Base-by-base conservation (phyloP, 2,888 invertebrate species). In the Apamea epomidion region DNA sequence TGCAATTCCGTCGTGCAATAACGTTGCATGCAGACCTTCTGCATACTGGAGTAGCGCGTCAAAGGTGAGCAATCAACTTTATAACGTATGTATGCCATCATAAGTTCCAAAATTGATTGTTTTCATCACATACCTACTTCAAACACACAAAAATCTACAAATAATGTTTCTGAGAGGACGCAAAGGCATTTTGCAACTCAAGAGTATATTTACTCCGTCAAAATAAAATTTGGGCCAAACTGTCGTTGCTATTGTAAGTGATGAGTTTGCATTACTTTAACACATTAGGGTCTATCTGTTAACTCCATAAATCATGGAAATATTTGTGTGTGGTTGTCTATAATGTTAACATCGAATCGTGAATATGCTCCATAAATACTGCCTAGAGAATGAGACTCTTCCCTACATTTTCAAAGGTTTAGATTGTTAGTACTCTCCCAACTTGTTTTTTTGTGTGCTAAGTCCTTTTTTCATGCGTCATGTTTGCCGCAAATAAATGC, bases 141-240 rank as follows among this genome's bases (percentile, higher is more conserved):
- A 21, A n/a, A 7, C 4, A 21, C 4, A 3, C 16, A 18, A 54
- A 18, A 18, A 21, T n/a, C 25, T 69, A 8, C 7, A 2, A 14
- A 14, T 25, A 10, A 6, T 29, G 25, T 54, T 64, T 37, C 25
- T 45, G 14, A 58, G 1, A 64, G 18, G 14, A 70, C 64, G 18
- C 25, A 25, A 58, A 76, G 0, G 16, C 16, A 29, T 81, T 81
- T 81, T 29, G 64, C 81, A 70, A 81, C 37, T 81, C 81, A n/a
- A n/a, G n/a, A n/a, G 18, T 74, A 45, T 37, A 80, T 48, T 25
- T 48, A 69, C n/a, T 21, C 29, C 25, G 51, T 64, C 48, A 69
- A 45, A 74, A 6, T 8, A 32, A 2, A 69, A 64, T 80, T 54
- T 54, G 12, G 29, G 32, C 3, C n/a, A 70, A 6, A 71, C 2